phyloP scores from a whole-genome alignment of 2,113 vertebrate species.

The Talpa occidentalis region DNA sequence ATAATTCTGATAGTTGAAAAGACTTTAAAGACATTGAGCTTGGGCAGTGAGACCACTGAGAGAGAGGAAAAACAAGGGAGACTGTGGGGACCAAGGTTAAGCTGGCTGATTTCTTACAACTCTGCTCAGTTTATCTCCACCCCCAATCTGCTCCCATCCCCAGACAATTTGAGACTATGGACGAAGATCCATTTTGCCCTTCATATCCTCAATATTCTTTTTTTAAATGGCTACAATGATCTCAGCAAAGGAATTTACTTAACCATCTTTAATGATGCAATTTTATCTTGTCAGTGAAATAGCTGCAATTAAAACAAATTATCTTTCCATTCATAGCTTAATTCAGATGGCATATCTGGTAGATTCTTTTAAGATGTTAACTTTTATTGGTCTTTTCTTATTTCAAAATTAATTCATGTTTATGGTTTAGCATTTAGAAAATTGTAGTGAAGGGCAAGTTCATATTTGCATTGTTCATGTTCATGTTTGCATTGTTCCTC shows the following conservation, averaged over 20 bases:
- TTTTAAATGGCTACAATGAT: background rate
- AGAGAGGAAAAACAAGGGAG: background rate
- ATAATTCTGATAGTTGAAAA: background rate
- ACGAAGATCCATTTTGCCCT: background rate
- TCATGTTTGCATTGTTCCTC: background rate
- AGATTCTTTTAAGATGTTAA: conserved; percentile 16
- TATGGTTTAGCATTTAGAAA: background rate
- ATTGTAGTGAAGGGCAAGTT: background rate
- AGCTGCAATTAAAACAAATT: conserved; percentile 65
- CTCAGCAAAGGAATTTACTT: conserved; percentile 37
- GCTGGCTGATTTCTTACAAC: background rate
- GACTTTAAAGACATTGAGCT: background rate
- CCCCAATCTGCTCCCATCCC: too few species aligned
- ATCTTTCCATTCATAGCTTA: conserved; percentile 35
- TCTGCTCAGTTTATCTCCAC: background rate
- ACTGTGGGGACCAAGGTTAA: background rate
- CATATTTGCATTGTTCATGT: too few species aligned
- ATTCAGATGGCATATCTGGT: conserved; percentile 25
- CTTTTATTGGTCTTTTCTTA: conserved; percentile 24
- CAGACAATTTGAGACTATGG: background rate
- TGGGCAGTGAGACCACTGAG: background rate
- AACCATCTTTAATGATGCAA: conserved; percentile 47
- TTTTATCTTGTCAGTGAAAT: conserved; percentile 53
- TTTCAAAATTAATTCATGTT: conserved; percentile 36
- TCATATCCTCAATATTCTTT: background rate